Conservation (phyloP, 2,797 vertebrate genomes). For the Mareca penelope region DNA sequence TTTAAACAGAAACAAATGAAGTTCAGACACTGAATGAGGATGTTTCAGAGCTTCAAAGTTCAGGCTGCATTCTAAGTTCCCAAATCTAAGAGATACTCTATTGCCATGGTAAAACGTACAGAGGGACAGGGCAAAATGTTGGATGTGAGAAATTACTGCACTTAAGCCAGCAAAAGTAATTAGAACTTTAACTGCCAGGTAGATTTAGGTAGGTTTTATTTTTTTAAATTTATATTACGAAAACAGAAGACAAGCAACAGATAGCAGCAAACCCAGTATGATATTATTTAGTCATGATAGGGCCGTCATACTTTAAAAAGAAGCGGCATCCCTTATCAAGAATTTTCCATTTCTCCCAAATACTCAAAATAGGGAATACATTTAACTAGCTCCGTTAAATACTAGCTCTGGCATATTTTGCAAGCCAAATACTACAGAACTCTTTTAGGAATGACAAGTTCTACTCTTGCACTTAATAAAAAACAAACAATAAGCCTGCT, state of each 20-base stretch:
- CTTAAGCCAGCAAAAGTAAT: not conserved
- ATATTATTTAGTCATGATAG: not conserved
- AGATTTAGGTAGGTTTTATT: not conserved
- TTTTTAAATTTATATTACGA: not conserved
- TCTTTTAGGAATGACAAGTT: not conserved
- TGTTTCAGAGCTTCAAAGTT: not conserved
- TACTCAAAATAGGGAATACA: not conserved
- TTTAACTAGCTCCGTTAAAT: not conserved
- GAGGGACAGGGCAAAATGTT: not conserved
- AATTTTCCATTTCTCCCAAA: not conserved
- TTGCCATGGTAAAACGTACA: not conserved
- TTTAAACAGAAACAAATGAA: not conserved
- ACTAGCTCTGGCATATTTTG: not conserved
- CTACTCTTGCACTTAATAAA: not conserved
- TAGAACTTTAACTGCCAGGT: not conserved
- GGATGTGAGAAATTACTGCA: not conserved
- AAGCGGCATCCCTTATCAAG: not conserved
- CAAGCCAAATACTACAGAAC: not conserved
- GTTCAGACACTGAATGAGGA: not conserved
- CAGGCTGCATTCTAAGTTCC: not conserved
- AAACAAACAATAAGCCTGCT: not conserved
- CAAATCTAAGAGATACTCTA: not conserved
- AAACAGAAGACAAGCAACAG: not conserved
- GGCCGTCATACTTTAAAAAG: not conserved
- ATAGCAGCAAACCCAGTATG: not conserved